phyloP scores from a whole-genome alignment of 2,888 invertebrate species.

The Tetropium fuscum region DNA sequence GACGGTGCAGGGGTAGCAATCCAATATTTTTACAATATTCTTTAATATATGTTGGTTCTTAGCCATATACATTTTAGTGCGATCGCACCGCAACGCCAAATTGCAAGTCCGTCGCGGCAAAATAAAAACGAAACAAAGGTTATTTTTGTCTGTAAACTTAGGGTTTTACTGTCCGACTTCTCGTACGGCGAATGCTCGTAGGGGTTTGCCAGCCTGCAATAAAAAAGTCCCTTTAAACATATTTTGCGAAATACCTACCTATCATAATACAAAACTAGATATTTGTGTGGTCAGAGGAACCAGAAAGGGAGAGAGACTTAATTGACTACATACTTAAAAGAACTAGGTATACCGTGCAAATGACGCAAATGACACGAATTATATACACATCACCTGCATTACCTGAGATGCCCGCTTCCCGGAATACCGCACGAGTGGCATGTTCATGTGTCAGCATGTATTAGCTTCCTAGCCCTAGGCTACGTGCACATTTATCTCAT shows the following conservation, averaged over 20 bases:
- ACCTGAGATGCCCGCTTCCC: too few species aligned
- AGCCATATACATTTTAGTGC: constrained; percentile 19
- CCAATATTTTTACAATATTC: constrained; percentile 11
- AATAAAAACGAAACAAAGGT: constrained; percentile 25
- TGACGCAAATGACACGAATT: too few species aligned
- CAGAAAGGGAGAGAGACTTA: too few species aligned
- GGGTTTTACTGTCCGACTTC: constrained; percentile 21
- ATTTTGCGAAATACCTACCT: constrained; percentile 2
- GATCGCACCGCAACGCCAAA: constrained; percentile 17
- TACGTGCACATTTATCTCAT: too few species aligned
- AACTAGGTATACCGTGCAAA: too few species aligned
- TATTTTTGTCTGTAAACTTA: constrained; percentile 28
- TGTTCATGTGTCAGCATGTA: too few species aligned
- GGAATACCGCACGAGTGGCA: too few species aligned
- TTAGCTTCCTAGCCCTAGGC: too few species aligned
- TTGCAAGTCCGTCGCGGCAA: constrained; percentile 20
- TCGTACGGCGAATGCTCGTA: constrained; percentile 11
- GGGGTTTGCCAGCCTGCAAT: constrained; percentile 11
- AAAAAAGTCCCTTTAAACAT: constrained; percentile 16
- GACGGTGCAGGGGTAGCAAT: background rate
- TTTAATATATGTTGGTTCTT: constrained; percentile 14
- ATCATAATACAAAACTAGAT: too few species aligned
- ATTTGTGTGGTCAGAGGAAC: too few species aligned
- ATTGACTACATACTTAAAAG: too few species aligned
- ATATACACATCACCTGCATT: too few species aligned